Conservation (phyloP, 2,113 vertebrate genomes). For the Scomber colias region DNA sequence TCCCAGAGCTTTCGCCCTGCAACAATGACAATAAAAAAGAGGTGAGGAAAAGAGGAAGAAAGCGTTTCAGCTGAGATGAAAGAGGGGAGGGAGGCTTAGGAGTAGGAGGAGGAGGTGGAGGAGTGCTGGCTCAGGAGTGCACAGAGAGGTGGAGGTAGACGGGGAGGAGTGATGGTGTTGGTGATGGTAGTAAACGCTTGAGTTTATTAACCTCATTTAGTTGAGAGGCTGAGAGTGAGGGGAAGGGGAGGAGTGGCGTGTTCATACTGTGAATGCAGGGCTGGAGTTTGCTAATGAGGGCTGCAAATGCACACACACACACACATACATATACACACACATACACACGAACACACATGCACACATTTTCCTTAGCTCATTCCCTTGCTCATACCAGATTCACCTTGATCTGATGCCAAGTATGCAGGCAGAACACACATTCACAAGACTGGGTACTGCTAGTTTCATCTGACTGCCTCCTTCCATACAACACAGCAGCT, state of each 20-base stretch:
- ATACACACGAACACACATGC: conserved; percentile 49
- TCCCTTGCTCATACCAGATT: conserved; percentile 79
- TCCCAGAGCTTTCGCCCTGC: conserved; percentile 86
- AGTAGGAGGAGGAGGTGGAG: conserved; percentile 66
- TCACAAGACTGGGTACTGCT: conserved; percentile 56
- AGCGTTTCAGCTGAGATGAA: conserved; percentile 85
- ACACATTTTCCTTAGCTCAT: conserved; percentile 64
- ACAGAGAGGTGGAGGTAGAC: conserved; percentile 68
- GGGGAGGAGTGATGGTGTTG: conserved; percentile 57
- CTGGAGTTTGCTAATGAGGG: conserved; percentile 91
- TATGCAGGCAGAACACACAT: conserved; percentile 79
- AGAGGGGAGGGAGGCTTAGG: conserved; percentile 76
- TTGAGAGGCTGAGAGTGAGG: conserved; percentile 65
- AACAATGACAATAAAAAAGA: conserved; percentile 86
- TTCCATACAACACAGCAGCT: conserved; percentile 61
- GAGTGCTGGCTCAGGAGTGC: conserved; percentile 57
- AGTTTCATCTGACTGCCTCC: conserved; percentile 48
- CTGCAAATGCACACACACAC: conserved; percentile 78
- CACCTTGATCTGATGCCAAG: conserved; percentile 90
- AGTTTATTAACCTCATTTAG: conserved; percentile 92
- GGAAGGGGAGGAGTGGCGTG: conserved; percentile 66
- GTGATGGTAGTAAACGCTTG: conserved; percentile 90
- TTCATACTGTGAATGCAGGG: conserved; percentile 86
- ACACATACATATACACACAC: conserved; percentile 66
- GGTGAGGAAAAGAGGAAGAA: conserved; percentile 80